These are phyloP conservation scores for Wasmannia auropunctata DNA, from an alignment of 1,140 invertebrate genomes.

Conservation along the genomic window DNA sequence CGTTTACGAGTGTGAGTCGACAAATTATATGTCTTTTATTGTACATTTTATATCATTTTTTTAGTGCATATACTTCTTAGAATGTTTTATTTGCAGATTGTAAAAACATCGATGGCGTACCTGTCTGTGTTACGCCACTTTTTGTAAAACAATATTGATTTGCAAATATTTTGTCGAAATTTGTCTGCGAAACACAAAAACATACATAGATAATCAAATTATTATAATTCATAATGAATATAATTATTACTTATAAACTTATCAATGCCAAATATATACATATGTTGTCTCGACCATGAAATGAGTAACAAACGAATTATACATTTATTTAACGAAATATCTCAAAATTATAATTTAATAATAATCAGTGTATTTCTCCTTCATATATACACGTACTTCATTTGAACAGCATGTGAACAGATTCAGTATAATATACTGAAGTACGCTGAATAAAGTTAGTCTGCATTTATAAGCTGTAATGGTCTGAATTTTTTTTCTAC, in stretches of 20 bases:
- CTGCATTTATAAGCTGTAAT: too few species aligned
- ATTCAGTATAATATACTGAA: neutral
- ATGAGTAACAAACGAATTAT: neutral
- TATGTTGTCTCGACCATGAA: neutral
- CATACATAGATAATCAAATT: neutral
- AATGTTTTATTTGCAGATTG: conserved; percentile 48
- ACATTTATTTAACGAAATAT: neutral
- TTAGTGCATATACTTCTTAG: neutral
- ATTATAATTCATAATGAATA: neutral
- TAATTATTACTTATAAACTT: neutral
- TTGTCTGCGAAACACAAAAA: neutral
- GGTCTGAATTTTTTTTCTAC: neutral
- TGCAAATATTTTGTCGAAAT: neutral
- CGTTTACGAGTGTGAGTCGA: conserved; percentile 70
- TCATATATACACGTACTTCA: neutral
- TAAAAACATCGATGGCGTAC: conserved; percentile 68
- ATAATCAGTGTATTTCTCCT: neutral
- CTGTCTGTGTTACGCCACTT: conserved; percentile 61
- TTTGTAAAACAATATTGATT: neutral
- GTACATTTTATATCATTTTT: neutral
- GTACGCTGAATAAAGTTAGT: neutral
- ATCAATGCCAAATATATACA: neutral
- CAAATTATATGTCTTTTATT: neutral
- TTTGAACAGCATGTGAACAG: too few species aligned
- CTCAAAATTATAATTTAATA: neutral